Evolutionary conservation across 2,888 invertebrate genomes (phyloP).

Genomic region (Lycocerus yunnanus): DNA sequence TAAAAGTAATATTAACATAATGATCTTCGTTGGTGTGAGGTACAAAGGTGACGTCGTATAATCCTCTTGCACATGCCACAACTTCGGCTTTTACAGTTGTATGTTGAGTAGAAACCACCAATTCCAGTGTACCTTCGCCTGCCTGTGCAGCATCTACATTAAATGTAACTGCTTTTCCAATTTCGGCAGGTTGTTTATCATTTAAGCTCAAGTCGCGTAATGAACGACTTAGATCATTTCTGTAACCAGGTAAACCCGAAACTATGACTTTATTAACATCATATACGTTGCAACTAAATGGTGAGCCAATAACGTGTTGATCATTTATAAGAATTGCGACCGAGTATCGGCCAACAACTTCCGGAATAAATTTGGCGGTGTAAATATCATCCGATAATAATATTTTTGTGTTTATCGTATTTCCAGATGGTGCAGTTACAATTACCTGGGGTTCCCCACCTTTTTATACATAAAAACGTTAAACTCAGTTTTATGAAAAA

Average conservation of each 20-base stretch:
- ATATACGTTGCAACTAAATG: slow-evolving; percentile 93
- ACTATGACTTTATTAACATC: slow-evolving; percentile 84
- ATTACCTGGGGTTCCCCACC: slow-evolving; percentile 71
- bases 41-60: slow-evolving; percentile 91
- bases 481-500: background rate
- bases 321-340: slow-evolving; percentile 82
- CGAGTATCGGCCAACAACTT: slow-evolving; percentile 85
- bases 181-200: slow-evolving; percentile 60
- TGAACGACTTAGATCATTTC: slow-evolving; percentile 45
- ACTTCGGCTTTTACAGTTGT: slow-evolving; percentile 85
- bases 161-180: slow-evolving; percentile 87
- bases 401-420: slow-evolving; percentile 74
- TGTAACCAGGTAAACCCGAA: slow-evolving; percentile 61
- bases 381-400: slow-evolving; percentile 69
- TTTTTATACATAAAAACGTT: slow-evolving; percentile 39
- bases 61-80: slow-evolving; percentile 85
- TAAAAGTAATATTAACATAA: slow-evolving; percentile 92
- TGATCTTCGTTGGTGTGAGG: slow-evolving; percentile 89
- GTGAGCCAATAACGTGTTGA: slow-evolving; percentile 86
- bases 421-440: slow-evolving; percentile 84
- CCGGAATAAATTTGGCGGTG: slow-evolving; percentile 80
- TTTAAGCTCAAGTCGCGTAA: slow-evolving; percentile 52
- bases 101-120: slow-evolving; percentile 88
- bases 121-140: slow-evolving; percentile 89
- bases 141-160: slow-evolving; percentile 95